phyloP scores from a whole-genome alignment of 2,797 vertebrate genomes.

The Salmo trutta region DNA sequence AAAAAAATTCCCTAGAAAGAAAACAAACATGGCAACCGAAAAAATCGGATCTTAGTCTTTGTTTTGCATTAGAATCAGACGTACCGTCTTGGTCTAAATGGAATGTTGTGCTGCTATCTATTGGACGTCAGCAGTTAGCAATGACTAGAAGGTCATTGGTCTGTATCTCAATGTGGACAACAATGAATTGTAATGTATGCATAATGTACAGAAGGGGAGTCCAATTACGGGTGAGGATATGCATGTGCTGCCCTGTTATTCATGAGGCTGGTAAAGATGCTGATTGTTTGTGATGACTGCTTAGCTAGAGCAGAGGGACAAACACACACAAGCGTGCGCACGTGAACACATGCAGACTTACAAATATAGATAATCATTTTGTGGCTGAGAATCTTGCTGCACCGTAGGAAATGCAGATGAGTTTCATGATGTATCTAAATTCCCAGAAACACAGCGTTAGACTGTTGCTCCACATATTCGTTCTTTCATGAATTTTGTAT shows the following conservation, averaged over 20 bases:
- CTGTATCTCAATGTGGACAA: not conserved
- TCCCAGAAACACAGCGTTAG: not conserved
- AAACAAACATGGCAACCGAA: slow-evolving; percentile 35
- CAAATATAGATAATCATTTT: too few species aligned
- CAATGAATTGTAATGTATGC: slow-evolving; percentile 36
- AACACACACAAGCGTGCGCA: not conserved
- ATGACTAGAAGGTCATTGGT: slow-evolving; percentile 28
- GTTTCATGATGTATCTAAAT: too few species aligned
- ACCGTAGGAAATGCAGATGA: too few species aligned
- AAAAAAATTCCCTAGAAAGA: slow-evolving; percentile 32
- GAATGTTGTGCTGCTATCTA: slow-evolving; percentile 15
- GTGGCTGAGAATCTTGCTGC: too few species aligned
- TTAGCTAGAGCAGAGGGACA: slow-evolving; percentile 19
- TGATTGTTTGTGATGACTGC: slow-evolving; percentile 44
- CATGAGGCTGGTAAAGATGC: slow-evolving; percentile 50
- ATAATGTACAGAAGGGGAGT: slow-evolving; percentile 47
- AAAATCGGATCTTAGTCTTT: slow-evolving; percentile 29
- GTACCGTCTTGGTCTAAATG: slow-evolving; percentile 7
- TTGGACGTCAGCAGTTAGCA: slow-evolving; percentile 31
- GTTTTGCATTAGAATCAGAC: slow-evolving; percentile 33
- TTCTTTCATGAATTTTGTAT: not conserved
- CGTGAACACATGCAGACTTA: not conserved
- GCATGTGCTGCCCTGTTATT: slow-evolving; percentile 45
- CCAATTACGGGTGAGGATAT: slow-evolving; percentile 40
- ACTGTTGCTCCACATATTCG: not conserved